Evolutionary conservation across 2,797 vertebrate species (phyloP).

Genomic region (Sparidentex hasta): DNA sequence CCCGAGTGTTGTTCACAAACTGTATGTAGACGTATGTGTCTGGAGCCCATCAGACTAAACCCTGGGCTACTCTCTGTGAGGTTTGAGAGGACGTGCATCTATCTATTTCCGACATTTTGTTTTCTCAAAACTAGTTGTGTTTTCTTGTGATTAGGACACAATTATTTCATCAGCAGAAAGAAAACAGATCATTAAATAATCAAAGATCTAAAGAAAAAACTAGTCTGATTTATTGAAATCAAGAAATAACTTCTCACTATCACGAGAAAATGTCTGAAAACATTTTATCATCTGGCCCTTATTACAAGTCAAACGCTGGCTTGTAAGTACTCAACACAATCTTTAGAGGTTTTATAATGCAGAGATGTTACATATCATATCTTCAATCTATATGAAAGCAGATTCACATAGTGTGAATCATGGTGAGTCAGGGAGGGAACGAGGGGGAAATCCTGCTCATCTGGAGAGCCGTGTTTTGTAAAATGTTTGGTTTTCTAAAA

Average conservation of each 20-base stretch:
- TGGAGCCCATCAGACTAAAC: neutral
- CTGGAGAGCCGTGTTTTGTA: neutral
- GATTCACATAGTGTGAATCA: neutral
- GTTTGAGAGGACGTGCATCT: neutral
- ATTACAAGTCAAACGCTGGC: neutral
- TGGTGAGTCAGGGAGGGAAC: neutral
- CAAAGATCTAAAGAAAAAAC: neutral
- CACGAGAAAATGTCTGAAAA: neutral
- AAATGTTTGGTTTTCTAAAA: too few species aligned
- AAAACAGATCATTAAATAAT: neutral
- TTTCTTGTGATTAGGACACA: conserved; percentile 3
- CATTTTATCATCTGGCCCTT: neutral
- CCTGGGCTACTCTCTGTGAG: neutral
- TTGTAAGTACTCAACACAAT: too few species aligned
- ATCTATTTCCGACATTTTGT: neutral
- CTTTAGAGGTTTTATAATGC: too few species aligned
- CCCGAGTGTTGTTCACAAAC: neutral
- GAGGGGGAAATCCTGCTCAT: neutral
- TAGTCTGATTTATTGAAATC: conserved; percentile 8
- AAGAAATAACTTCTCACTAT: neutral
- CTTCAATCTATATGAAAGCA: neutral
- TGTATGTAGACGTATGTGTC: neutral
- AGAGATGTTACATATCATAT: too few species aligned
- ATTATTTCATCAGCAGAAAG: neutral
- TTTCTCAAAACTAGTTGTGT: neutral